phyloP scores from a whole-genome alignment of 2,113 vertebrate species.

The Phainopepla nitens region DNA sequence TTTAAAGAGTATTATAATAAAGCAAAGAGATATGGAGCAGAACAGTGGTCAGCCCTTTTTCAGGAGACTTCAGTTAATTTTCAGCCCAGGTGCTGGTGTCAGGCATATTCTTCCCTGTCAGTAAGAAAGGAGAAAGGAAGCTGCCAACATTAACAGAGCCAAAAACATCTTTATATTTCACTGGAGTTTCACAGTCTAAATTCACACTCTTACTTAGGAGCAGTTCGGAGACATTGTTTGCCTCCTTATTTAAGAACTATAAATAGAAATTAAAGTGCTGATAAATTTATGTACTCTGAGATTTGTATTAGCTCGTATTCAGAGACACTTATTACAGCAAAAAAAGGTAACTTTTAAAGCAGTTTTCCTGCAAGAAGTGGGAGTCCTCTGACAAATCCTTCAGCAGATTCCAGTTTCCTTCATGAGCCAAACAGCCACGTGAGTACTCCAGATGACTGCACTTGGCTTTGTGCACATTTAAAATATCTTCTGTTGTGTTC shows the following conservation, averaged over 20 bases:
- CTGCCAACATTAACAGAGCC: not conserved
- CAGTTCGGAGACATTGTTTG: not conserved
- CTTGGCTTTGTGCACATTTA: not conserved
- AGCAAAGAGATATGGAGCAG: conserved; percentile 47
- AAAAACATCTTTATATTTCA: not conserved
- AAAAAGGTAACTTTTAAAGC: not conserved
- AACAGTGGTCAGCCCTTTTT: not conserved
- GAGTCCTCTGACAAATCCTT: not conserved
- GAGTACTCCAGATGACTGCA: not conserved
- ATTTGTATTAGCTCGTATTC: not conserved
- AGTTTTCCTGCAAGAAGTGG: not conserved
- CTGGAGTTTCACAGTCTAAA: not conserved
- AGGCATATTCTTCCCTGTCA: rapidly evolving
- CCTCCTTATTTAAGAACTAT: not conserved
- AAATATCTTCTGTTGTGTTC: not conserved
- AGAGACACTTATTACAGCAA: not conserved
- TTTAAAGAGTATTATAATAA: conserved; percentile 65
- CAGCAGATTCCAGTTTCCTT: not conserved
- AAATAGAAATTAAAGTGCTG: not conserved
- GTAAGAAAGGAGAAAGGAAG: not conserved
- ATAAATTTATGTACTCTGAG: not conserved
- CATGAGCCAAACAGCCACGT: rapidly evolving
- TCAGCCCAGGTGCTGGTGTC: not conserved
- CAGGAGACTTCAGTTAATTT: not conserved
- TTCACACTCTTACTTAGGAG: not conserved